These are phyloP conservation scores for Epicampocera succincta DNA, from an alignment of 2,888 invertebrate genomes.

Conservation along the genomic window DNA sequence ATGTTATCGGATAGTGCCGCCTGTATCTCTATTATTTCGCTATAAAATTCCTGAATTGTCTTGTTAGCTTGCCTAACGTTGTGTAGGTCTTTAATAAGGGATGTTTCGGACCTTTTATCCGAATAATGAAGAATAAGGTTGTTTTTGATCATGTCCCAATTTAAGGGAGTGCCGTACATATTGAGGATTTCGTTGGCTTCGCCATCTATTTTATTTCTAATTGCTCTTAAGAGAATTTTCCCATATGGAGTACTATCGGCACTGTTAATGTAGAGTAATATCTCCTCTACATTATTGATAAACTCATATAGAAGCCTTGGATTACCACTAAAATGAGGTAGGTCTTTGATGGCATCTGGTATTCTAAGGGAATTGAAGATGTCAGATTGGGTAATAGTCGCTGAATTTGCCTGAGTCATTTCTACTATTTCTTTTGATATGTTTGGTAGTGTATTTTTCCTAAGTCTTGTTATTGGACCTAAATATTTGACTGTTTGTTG, in stretches of 20 bases:
- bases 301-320: constrained; percentile 1
- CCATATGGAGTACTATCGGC: constrained; percentile 5
- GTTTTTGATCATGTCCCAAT: background rate
- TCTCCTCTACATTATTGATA: constrained; percentile 19
- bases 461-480: no score
- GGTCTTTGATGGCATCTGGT: constrained; percentile 16
- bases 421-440: no score
- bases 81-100: constrained; percentile 47
- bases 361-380: no score
- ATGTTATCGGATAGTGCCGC: constrained; percentile 69
- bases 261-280: constrained; percentile 19
- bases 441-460: no score
- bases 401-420: no score
- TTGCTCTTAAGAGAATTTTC: constrained; percentile 3
- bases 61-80: background rate
- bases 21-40: constrained; percentile 70
- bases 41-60: constrained; percentile 15
- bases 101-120: constrained; percentile 2
- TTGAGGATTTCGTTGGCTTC: constrained; percentile 10
- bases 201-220: constrained; percentile 20
- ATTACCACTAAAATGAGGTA: constrained; percentile 18
- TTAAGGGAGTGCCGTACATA: constrained; percentile 17
- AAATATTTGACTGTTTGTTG: no score
- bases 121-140: no score
- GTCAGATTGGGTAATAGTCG: no score